Conservation (phyloP, 2,113 vertebrate genomes). For the Onychostruthus taczanowskii region DNA sequence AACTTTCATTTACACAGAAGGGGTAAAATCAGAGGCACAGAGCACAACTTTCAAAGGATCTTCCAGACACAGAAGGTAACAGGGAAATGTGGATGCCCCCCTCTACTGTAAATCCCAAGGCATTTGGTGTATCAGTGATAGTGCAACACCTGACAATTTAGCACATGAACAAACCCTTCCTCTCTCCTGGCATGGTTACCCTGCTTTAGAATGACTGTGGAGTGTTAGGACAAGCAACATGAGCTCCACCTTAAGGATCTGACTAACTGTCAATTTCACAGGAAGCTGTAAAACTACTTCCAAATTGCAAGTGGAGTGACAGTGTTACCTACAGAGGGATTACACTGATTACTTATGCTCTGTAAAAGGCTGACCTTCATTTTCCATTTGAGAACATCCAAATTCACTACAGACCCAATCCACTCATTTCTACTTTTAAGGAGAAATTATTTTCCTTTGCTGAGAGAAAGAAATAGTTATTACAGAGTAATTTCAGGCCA, state of each 20-base stretch:
- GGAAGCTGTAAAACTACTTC: neutral
- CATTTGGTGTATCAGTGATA: neutral
- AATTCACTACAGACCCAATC: neutral
- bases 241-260: neutral
- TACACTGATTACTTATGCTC: neutral
- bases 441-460: neutral
- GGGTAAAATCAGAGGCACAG: neutral
- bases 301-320: neutral
- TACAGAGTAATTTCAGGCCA: slow-evolving; percentile 42
- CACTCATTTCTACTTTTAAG: neutral
- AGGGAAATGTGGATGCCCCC: neutral
- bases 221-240: neutral
- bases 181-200: neutral
- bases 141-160: neutral
- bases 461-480: neutral
- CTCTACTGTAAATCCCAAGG: neutral
- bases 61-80: neutral
- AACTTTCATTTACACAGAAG: neutral
- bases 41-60: neutral
- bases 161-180: neutral
- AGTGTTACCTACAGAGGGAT: neutral
- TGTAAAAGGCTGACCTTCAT: neutral
- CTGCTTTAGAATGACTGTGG: neutral
- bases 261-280: neutral
- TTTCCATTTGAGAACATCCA: neutral